Percentiles rank a stretch among this genome's conserved stretches.
Evolutionary conservation across 1,140 invertebrate genomes (phyloP).

Genomic region (Leptinotarsa undecemlineata): DNA sequence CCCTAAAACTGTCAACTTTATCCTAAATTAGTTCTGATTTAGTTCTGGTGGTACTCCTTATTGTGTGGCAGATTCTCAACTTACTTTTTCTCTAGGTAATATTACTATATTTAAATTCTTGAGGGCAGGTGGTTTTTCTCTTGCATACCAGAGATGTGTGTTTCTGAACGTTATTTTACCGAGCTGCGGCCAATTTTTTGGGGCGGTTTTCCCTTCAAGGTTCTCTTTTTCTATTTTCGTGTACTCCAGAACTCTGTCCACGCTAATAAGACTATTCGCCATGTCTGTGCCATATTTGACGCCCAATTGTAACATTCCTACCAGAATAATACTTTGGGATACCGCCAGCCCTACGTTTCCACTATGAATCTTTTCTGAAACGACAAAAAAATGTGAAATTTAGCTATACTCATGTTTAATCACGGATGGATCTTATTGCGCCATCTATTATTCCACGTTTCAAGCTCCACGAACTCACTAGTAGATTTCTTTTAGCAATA

Average conservation of each 20-base stretch:
- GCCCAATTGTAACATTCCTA: conserved; percentile 82
- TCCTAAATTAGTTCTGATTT: not conserved
- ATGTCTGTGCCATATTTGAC: conserved; percentile 76
- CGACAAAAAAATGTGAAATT: no score
- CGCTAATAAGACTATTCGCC: conserved; percentile 74
- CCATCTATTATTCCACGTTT: no score
- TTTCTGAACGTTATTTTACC: conserved; percentile 72
- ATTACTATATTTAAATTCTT: conserved; percentile 69
- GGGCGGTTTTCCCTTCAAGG: conserved; percentile 58
- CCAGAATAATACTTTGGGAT: conserved; percentile 78
- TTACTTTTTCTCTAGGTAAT: conserved; percentile 70
- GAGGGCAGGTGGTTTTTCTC: conserved; percentile 64
- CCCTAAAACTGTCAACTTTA: not conserved
- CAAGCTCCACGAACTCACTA: no score
- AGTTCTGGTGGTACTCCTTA: not conserved
- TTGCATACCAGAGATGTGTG: conserved; percentile 63
- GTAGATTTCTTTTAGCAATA: no score
- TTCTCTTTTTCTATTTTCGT: conserved; percentile 67
- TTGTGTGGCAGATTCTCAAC: not conserved
- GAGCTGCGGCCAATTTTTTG: conserved; percentile 69
- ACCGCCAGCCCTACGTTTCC: conserved; percentile 82
- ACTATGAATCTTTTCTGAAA: conserved; percentile 55
- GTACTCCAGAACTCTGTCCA: conserved; percentile 82
- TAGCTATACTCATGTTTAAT: no score
- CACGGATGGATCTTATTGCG: no score